Conservation (phyloP, 2,113 vertebrate genomes). For the Arothron firmamentum region DNA sequence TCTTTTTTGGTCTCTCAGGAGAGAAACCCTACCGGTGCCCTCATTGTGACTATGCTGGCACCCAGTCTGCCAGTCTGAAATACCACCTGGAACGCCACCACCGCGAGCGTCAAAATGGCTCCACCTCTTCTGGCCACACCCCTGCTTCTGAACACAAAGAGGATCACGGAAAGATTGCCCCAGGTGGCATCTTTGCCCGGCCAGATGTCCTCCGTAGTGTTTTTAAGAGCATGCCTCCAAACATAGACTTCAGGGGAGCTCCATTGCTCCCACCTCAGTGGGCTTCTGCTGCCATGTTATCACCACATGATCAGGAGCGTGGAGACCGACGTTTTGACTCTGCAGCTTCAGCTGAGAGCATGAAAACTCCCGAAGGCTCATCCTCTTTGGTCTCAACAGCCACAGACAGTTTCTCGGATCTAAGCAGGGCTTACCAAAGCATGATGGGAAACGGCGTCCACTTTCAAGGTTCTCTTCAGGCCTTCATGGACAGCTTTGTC, state of each 20-base stretch:
- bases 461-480: constrained; percentile 95
- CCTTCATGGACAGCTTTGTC: constrained; percentile 98
- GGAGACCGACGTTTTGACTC: constrained; percentile 78
- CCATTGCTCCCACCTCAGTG: constrained; percentile 87
- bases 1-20: constrained; percentile 75
- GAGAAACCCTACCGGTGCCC: constrained; percentile 99
- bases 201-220: constrained; percentile 92
- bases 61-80: constrained; percentile 96
- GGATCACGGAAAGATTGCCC: constrained; percentile 78
- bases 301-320: constrained; percentile 74
- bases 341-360: constrained; percentile 75
- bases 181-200: constrained; percentile 85
- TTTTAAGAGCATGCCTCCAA: constrained; percentile 87
- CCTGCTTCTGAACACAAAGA: constrained; percentile 83
- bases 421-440: constrained; percentile 90
- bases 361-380: constrained; percentile 81
- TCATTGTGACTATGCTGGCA: constrained; percentile 97
- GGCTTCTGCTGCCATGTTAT: constrained; percentile 81
- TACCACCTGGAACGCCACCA: constrained; percentile 98
- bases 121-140: constrained; percentile 81
- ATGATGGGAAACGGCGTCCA: constrained; percentile 91
- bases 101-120: constrained; percentile 90
- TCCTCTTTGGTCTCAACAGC: constrained; percentile 54
- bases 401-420: constrained; percentile 87
- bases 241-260: constrained; percentile 87